Conservation (phyloP, 2,888 invertebrate species). For the Melinaea marsaeus region DNA sequence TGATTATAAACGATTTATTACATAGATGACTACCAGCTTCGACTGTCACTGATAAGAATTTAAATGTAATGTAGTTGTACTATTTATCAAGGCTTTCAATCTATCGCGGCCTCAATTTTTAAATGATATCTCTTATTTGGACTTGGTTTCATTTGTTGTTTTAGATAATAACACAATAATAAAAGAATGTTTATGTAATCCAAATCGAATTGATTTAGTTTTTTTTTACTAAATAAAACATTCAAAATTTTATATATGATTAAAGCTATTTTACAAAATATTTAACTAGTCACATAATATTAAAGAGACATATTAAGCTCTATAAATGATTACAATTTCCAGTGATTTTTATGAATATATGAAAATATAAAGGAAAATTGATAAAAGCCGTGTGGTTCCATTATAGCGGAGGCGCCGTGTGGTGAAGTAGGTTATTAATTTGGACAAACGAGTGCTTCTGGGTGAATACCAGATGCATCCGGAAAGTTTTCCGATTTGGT, state of each 20-base stretch:
- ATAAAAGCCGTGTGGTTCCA: constrained; percentile 28
- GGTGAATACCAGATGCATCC: constrained; percentile 46
- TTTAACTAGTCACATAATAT: background rate
- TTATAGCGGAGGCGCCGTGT: constrained; percentile 41
- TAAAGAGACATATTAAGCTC: constrained; percentile 17
- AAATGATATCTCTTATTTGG: no score
- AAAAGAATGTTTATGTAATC: background rate
- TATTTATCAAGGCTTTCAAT: no score
- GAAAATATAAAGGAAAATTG: constrained; percentile 29
- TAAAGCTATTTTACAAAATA: constrained; percentile 1
- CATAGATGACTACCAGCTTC: constrained; percentile 43
- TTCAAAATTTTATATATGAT: background rate
- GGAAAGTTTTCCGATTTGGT: constrained; percentile 15
- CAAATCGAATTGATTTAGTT: background rate
- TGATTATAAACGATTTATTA: constrained; percentile 77
- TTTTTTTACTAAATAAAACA: background rate
- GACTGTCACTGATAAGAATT: constrained; percentile 30
- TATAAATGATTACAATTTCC: constrained; percentile 14
- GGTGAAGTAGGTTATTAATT: constrained; percentile 60
- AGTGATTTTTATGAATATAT: constrained; percentile 20
- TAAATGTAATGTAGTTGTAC: constrained; percentile 15
- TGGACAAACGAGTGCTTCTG: constrained; percentile 51
- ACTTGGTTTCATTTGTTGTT: no score
- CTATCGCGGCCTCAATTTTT: no score
- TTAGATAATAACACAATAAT: no score